Evolutionary conservation across 2,113 vertebrate species (phyloP).

Genomic region (Percopsis transmontana): DNA sequence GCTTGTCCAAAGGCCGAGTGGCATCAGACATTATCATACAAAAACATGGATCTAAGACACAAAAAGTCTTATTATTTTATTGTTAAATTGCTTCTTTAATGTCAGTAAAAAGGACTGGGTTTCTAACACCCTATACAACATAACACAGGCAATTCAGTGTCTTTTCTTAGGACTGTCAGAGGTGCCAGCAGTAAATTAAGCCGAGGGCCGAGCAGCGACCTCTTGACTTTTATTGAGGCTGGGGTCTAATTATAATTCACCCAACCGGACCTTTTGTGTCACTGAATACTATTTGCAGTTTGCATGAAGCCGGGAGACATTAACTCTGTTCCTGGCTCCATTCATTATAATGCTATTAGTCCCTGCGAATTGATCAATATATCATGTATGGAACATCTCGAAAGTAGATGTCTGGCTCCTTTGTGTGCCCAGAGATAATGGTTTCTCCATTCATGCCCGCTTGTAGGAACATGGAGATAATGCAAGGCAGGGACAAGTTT

Average conservation of each 20-base stretch:
- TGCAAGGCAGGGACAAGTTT: constrained; percentile 87
- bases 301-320: constrained; percentile 84
- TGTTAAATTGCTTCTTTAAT: constrained; percentile 27
- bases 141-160: constrained; percentile 17
- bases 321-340: constrained; percentile 80
- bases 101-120: not conserved
- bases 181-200: constrained; percentile 81
- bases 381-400: constrained; percentile 94
- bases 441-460: constrained; percentile 90
- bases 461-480: constrained; percentile 97
- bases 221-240: constrained; percentile 86
- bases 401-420: constrained; percentile 90
- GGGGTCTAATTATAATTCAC: constrained; percentile 85
- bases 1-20: constrained; percentile 12
- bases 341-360: constrained; percentile 89
- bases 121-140: constrained; percentile 12
- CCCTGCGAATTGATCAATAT: constrained; percentile 91
- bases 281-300: constrained; percentile 86
- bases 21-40: constrained; percentile 1
- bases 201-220: constrained; percentile 73
- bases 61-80: constrained; percentile 18
- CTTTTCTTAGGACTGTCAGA: constrained; percentile 70
- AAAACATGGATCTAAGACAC: not conserved
- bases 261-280: constrained; percentile 82
- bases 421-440: constrained; percentile 91